These are phyloP conservation scores for Axis porcinus DNA, from an alignment of 2,113 vertebrate species.

Conservation along the genomic window DNA sequence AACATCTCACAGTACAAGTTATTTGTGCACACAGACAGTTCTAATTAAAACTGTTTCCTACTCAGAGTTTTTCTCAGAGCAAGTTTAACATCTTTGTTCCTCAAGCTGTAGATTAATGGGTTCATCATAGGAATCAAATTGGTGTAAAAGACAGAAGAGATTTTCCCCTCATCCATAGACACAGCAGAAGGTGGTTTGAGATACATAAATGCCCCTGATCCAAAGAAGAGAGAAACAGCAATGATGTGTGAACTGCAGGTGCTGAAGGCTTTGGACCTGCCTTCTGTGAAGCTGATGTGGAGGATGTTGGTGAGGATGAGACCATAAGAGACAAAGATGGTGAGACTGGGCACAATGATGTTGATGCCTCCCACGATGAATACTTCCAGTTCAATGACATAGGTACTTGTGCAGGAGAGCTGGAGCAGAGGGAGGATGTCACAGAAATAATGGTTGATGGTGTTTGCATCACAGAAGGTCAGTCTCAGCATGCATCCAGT, in stretches of 20 bases:
- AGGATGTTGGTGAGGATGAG: background rate
- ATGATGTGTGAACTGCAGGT: background rate
- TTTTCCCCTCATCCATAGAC: background rate
- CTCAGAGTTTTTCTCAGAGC: background rate
- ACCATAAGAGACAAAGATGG: background rate
- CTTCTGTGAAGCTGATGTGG: no score
- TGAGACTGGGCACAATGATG: background rate
- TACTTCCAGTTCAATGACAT: background rate
- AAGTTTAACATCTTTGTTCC: background rate
- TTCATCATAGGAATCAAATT: background rate
- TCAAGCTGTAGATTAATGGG: background rate
- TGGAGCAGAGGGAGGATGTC: constrained; percentile 17
- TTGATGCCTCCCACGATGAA: background rate
- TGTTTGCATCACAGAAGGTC: background rate
- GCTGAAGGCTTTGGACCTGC: background rate
- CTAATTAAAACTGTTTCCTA: background rate
- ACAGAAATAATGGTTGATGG: constrained; percentile 49
- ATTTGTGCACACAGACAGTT: background rate
- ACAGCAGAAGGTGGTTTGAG: background rate
- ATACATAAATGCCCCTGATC: background rate
- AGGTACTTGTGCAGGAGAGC: background rate
- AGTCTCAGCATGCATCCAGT: background rate
- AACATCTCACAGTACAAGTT: background rate
- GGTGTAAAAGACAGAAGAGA: background rate
- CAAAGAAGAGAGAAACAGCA: background rate